These are phyloP conservation scores for Sphyrna mokarran DNA, from an alignment of 2,113 vertebrate species.

Conservation along the genomic window DNA sequence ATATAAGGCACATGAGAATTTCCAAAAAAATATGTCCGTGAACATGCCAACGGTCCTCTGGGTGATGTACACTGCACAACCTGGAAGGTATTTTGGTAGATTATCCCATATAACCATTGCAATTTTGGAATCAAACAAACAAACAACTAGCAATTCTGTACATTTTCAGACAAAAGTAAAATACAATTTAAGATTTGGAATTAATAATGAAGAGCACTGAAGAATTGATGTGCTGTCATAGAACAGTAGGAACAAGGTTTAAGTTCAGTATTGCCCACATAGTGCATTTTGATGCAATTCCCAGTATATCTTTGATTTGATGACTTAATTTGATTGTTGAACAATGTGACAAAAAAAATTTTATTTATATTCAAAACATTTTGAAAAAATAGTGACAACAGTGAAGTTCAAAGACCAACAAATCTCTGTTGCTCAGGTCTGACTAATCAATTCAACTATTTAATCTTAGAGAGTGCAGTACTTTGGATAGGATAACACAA, in stretches of 20 bases:
- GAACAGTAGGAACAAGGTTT: neutral
- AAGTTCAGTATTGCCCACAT: neutral
- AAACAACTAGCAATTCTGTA: neutral
- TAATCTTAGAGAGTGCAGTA: neutral
- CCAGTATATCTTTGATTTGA: neutral
- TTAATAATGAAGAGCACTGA: neutral
- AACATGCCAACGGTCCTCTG: slow-evolving; percentile 82
- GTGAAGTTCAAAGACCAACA: neutral
- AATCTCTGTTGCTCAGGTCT: neutral
- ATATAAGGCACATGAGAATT: slow-evolving; percentile 77
- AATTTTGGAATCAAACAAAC: neutral
- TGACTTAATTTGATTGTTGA: no score
- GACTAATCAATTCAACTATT: neutral
- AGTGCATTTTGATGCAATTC: neutral
- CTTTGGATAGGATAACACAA: neutral
- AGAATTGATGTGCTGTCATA: neutral
- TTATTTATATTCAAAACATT: neutral
- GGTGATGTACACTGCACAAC: slow-evolving; percentile 86
- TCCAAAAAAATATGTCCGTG: slow-evolving; percentile 91
- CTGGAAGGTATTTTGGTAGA: slow-evolving; percentile 47
- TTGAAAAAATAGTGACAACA: neutral
- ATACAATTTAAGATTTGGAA: neutral
- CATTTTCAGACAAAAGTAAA: neutral
- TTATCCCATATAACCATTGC: neutral
- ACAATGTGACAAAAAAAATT: neutral